Base-by-base conservation (phyloP, 2,797 vertebrate genomes). In the Hipposideros larvatus region DNA sequence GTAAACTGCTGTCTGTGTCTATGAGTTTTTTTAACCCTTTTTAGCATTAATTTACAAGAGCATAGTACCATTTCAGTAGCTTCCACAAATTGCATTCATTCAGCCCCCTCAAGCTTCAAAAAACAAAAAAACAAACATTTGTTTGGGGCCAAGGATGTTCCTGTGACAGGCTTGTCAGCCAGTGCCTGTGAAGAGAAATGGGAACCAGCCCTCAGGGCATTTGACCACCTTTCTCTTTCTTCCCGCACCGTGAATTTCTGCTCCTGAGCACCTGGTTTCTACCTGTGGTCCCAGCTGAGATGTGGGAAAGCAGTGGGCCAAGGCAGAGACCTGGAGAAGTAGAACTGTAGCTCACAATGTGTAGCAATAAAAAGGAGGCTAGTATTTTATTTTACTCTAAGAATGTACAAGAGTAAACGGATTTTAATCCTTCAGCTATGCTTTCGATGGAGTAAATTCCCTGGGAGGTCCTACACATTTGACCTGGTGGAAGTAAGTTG, bases 331-430 rank as follows among this genome's bases (percentile, higher is more conserved):
- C 31, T 34, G 16, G 66, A 55, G 46, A 46, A 55, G 8, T 65
- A 51, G 48, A 55, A 7, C 6, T 9, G 9, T 13, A n/a, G 51
- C 22, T 0, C 0, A 2, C 4, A 4, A 0, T 10, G 4, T 19
- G 8, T 28, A 16, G 24, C 13, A 16, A 26, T 43, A 18, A 24
- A 57, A 6, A 51, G 28, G 24, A 73, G 18, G 15, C 16, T 34
- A 19, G 34, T 53, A 0, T n/a, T 91, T 78, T 74, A 75, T 66
- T 91, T 78, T 74, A 75, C 59, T 79, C 31, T 43, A 59, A 26
- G 21, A 77, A n/a, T 59, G 7, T 8, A 46, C 4, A 1, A 15
- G 53, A 75, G 31, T 53, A 34, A 46, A 1, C 6, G 19, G 3
- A 48, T 28, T 83, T 22, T 18, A 78, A 22, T 24, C 22, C 16